Base-by-base conservation (phyloP, 1,140 invertebrate species). In the Mizuhopecten yessoensis region DNA sequence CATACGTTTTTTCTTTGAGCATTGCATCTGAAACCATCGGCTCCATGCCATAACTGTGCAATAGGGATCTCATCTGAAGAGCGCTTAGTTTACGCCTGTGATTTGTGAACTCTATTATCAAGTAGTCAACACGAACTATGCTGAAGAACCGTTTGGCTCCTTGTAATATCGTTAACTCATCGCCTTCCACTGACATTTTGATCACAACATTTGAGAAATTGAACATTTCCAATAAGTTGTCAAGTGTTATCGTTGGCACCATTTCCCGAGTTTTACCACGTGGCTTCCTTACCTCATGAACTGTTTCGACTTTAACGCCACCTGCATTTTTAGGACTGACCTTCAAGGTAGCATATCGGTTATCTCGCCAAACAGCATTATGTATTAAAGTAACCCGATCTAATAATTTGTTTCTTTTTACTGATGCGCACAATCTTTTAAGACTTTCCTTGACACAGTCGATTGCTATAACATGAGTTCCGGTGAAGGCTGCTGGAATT, bases 291-390 rank as follows among this genome's bases (percentile, higher is more conserved):
- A 75, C n/a, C 17, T 75, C 57, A n/a, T 75, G 57, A 75, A 75
- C 57, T 3, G 57, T 29, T 5, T 29, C 57, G 57, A 75, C 57
- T 75, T 75, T 75, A 7, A 75, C 57, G 2, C 57, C 57, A 75
- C 57, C 57, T 75, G 29, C 29, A 75, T 75, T 75, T 29, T 29
- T 75, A n/a, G 57, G 57, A 75, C 57, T 75, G 23, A 75, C 23
- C 29, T 29, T 75, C 29, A 75, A 75, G 9, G 57, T n/a, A 5
- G 57, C 57, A 75, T 29, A 75, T 29, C 57, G n/a, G n/a, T 75
- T 75, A n/a, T 75, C 57, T 75, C 57, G 57, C 57, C 57, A 75
- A 29, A 75, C 57, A 3, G 57, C 57, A 75, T 75, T 75, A 75
- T 75, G 57, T 75, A 75, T 75, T 5, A 75, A 29, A 29, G 57